A percentile compares a stretch with the other conserved stretches of the same genome.
Conservation (phyloP, 2,888 invertebrate genomes). For the Tethea ocularis region DNA sequence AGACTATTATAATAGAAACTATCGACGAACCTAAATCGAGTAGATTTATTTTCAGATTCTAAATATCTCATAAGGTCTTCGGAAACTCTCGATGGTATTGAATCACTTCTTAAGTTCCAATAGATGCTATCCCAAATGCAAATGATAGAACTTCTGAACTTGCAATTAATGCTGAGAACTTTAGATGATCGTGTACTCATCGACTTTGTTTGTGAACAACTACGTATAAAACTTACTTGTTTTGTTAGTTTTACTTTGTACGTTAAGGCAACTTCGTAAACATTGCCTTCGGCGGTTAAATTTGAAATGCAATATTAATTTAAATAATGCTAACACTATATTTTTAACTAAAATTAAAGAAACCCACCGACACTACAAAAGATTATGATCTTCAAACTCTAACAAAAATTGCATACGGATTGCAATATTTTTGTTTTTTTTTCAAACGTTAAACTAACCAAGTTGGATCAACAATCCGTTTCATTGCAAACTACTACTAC, state of each 20-base stretch:
- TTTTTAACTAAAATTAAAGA: too few species aligned
- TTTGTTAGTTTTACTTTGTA: background rate
- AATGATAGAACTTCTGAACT: slow-evolving; percentile 35
- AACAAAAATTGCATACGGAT: too few species aligned
- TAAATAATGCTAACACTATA: too few species aligned
- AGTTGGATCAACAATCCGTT: too few species aligned
- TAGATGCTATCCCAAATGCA: slow-evolving; percentile 36
- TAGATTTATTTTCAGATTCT: background rate
- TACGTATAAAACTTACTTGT: slow-evolving; percentile 10
- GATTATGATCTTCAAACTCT: background rate
- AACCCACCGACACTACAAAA: too few species aligned
- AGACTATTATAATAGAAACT: background rate
- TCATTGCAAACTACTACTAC: too few species aligned
- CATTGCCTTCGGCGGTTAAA: background rate
- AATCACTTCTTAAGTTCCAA: slow-evolving; percentile 11
- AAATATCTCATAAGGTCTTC: background rate
- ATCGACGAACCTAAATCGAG: background rate
- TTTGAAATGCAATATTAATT: too few species aligned
- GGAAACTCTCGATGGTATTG: background rate
- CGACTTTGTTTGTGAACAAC: slow-evolving; percentile 9
- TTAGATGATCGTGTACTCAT: slow-evolving; percentile 9
- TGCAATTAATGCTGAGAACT: slow-evolving; percentile 18
- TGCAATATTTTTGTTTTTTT: too few species aligned
- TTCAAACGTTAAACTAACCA: background rate
- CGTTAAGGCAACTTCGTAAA: background rate